phyloP scores from a whole-genome alignment of 2,888 invertebrate species.

The Cyrtodaria siliqua region DNA sequence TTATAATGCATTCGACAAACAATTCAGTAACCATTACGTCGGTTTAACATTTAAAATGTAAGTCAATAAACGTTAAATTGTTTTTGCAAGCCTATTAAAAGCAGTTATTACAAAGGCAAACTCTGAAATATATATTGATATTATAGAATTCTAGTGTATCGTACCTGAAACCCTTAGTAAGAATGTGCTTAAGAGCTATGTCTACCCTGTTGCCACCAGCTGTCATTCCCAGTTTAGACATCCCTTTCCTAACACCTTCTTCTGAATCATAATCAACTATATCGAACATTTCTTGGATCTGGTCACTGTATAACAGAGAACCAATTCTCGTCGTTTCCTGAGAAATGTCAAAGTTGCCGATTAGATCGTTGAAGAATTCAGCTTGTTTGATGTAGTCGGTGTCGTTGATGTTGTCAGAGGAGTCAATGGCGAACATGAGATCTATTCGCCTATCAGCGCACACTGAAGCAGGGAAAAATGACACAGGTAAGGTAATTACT shows the following conservation, averaged over 20 bases:
- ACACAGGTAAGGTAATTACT: too few species aligned
- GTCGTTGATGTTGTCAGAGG: slow-evolving; percentile 73
- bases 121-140: too few species aligned
- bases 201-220: slow-evolving; percentile 68
- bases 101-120: too few species aligned
- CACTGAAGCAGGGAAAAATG: too few species aligned
- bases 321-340: slow-evolving; percentile 73
- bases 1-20: too few species aligned
- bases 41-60: too few species aligned
- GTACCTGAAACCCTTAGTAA: slow-evolving; percentile 74
- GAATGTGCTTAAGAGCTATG: slow-evolving; percentile 68
- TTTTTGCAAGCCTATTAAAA: too few species aligned
- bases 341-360: slow-evolving; percentile 72
- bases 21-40: too few species aligned
- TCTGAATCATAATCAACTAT: slow-evolving; percentile 65
- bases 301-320: slow-evolving; percentile 76
- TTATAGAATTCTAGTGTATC: too few species aligned
- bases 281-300: slow-evolving; percentile 71
- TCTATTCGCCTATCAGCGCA: slow-evolving; percentile 72
- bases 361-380: slow-evolving; percentile 75
- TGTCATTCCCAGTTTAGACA: slow-evolving; percentile 67
- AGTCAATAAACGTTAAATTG: too few species aligned
- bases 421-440: slow-evolving; percentile 77
- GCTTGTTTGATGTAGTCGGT: slow-evolving; percentile 77
- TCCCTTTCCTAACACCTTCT: slow-evolving; percentile 64